These are phyloP conservation scores for Zaprionus capensis DNA, from an alignment of 1,140 invertebrate species.

Conservation along the genomic window DNA sequence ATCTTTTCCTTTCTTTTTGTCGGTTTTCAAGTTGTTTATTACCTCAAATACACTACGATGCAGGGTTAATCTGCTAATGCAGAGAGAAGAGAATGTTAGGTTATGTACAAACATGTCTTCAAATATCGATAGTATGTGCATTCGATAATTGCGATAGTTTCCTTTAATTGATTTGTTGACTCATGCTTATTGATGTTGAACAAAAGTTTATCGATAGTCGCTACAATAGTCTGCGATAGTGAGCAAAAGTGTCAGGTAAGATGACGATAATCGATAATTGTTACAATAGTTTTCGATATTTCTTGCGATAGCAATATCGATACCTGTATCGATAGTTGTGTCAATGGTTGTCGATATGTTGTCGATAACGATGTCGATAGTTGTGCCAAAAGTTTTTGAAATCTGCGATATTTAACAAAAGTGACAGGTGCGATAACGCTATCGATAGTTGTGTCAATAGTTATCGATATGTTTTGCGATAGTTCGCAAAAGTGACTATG, in stretches of 20 bases:
- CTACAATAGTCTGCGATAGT: no score
- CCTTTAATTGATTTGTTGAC: no score
- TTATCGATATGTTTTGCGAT: background rate
- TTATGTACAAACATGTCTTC: background rate
- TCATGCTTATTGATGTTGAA: no score
- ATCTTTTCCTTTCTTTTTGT: slow-evolving; percentile 10
- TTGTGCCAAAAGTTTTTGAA: background rate
- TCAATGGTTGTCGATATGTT: background rate
- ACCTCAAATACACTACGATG: background rate
- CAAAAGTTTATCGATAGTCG: no score
- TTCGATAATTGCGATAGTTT: no score
- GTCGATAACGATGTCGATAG: background rate
- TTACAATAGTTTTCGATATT: no score
- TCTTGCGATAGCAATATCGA: no score
- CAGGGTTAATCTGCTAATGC: background rate
- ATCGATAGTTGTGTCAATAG: background rate
- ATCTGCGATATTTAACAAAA: background rate
- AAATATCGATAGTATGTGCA: background rate
- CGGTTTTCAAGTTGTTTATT: slow-evolving; percentile 16
- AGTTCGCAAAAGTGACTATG: background rate
- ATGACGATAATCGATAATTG: no score
- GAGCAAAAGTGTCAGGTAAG: no score
- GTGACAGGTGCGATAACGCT: no score
- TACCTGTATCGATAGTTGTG: background rate
- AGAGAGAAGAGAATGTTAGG: background rate